phyloP scores from a whole-genome alignment of 2,797 vertebrate genomes.

The Diplodus puntazzo region DNA sequence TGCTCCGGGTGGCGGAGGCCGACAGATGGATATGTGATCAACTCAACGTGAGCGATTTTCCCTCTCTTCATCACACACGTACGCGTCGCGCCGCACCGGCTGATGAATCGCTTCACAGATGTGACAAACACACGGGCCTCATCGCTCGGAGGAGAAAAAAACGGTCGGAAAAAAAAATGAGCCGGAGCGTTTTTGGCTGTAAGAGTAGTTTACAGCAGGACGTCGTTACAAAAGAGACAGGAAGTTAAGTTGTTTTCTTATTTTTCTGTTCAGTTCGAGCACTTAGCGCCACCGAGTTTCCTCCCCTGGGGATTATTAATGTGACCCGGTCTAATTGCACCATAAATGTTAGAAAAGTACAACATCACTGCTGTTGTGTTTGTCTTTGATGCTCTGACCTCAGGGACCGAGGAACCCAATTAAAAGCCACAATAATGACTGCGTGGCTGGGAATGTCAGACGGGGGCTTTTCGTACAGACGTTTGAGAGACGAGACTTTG shows the following conservation, averaged over 20 bases:
- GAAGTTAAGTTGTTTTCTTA: not conserved
- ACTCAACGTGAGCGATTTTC: constrained; percentile 58
- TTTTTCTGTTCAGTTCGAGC: constrained; percentile 9
- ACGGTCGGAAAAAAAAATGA: constrained; percentile 39
- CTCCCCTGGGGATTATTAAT: constrained; percentile 18
- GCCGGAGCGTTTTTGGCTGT: not conserved
- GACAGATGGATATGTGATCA: constrained; percentile 63
- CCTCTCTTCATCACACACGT: constrained; percentile 47
- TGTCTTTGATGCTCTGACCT: constrained; percentile 42
- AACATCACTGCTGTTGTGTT: constrained; percentile 19
- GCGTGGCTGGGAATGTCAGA: constrained; percentile 8
- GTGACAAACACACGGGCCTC: constrained; percentile 61
- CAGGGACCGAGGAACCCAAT: constrained; percentile 48
- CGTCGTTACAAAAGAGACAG: not conserved
- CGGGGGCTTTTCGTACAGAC: constrained; percentile 6
- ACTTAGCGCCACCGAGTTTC: constrained; percentile 7
- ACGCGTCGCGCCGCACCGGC: constrained; percentile 35
- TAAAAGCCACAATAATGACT: constrained; percentile 44
- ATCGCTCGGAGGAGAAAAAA: constrained; percentile 49
- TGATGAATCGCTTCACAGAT: constrained; percentile 63
- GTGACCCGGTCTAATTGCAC: constrained; percentile 43
- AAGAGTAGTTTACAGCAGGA: too few relatives aligned
- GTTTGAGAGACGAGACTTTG: not conserved
- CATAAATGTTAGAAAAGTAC: constrained; percentile 35
- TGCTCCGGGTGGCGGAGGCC: constrained; percentile 41